Base-by-base conservation (phyloP, 2,888 invertebrate genomes). In the Meiosimyza decipiens region DNA sequence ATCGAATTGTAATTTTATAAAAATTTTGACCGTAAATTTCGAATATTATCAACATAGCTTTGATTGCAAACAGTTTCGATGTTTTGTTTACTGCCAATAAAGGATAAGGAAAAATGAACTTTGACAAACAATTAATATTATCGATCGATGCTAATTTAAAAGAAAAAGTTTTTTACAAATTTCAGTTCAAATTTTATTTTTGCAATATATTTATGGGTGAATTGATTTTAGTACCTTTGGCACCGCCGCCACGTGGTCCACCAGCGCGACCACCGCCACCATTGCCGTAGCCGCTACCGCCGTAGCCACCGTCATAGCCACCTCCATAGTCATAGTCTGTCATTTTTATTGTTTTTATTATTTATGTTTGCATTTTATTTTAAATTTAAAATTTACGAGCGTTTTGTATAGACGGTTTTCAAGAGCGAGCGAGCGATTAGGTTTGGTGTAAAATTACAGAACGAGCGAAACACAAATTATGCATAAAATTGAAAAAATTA, bases 211-310 rank as follows among this genome's bases (percentile, higher is more conserved):
- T 70, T 74, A 49, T 71, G 64, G 65, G 68, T 64, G 63, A 67
- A 40, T 40, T 73, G 33, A 57, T 71, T 71, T 73, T 74, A 77
- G 85, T 94, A 94, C 95, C 95, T 95, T 95, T 95, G 89, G 91
- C 91, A 89, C 92, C 91, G 88, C 91, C 91, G 88, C 93, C 92
- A 90, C 94, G 93, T 89, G 93, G 93, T 90, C 93, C 91, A 89
- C 91, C 91, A 89, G 93, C 91, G 90, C 93, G 92, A 74, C 76
- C 77, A 73, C 75, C 73, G 71, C 93, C 94, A 89, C 94, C 93
- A 89, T 89, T 90, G 89, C 94, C 94, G 90, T 94, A 94, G 91
- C 94, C 93, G 91, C 93, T 94, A 90, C 92, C 93, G 91, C 93
- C 93, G 91, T 92, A 92, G 88, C 92, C 91, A 92, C 93, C 93